phyloP scores from a whole-genome alignment of 2,797 vertebrate species.

The Potorous gilbertii region DNA sequence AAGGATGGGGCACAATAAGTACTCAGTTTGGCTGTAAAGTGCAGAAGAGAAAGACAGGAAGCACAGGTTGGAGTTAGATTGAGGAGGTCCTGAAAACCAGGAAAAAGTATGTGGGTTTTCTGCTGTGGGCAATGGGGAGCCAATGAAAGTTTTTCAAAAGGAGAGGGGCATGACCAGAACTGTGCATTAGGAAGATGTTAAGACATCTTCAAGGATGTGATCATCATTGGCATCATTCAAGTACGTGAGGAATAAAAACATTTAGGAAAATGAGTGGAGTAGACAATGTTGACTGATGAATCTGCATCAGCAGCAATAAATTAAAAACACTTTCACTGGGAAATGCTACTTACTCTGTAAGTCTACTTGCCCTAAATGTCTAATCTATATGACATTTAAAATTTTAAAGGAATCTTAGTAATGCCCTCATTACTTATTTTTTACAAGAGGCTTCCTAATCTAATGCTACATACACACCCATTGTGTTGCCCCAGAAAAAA shows the following conservation, averaged over 20 bases:
- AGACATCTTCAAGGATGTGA: constrained; percentile 17
- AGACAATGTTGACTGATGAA: constrained; percentile 44
- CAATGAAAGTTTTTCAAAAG: neutral
- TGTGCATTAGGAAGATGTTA: neutral
- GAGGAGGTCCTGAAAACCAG: neutral
- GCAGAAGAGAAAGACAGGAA: neutral
- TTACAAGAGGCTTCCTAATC: constrained; percentile 74
- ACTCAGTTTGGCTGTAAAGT: neutral
- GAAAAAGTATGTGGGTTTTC: neutral
- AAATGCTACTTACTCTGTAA: constrained; percentile 59
- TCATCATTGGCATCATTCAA: neutral
- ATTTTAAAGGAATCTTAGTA: constrained; percentile 69
- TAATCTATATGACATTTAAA: constrained; percentile 56
- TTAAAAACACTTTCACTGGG: constrained; percentile 55
- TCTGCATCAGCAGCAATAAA: constrained; percentile 19
- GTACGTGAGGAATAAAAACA: neutral
- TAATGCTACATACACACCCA: constrained; percentile 62
- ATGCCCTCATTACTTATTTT: constrained; percentile 65
- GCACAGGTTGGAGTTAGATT: neutral
- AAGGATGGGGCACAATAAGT: neutral
- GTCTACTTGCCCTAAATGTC: constrained; percentile 37
- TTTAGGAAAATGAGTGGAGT: constrained; percentile 62
- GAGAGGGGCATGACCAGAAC: neutral
- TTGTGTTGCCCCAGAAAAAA: constrained; percentile 71
- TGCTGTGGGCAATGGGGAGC: neutral